phyloP scores from a whole-genome alignment of 2,888 invertebrate genomes.

The Latheticus oryzae region DNA sequence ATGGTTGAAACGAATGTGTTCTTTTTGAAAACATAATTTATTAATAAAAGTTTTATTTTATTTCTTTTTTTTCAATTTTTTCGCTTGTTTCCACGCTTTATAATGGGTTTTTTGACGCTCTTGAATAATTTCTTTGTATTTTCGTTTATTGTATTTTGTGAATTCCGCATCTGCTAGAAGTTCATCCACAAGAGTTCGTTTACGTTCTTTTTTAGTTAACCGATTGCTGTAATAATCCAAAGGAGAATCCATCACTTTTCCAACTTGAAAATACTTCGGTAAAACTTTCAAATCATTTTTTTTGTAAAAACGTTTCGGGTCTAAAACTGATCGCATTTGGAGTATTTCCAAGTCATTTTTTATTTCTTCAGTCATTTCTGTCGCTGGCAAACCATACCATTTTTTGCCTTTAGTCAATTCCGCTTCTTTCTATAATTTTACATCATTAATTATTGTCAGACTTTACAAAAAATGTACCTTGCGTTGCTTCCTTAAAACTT shows the following conservation, averaged over 20 bases:
- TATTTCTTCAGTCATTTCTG: conserved; percentile 89
- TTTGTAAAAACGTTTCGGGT: conserved; percentile 96
- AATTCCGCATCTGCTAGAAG: conserved; percentile 90
- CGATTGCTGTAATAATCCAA: conserved; percentile 89
- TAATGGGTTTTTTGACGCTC: conserved; percentile 77
- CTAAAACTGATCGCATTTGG: conserved; percentile 91
- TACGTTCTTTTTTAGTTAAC: conserved; percentile 86
- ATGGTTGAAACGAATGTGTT: conserved; percentile 1
- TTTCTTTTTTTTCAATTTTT: conserved; percentile 76
- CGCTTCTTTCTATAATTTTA: conserved; percentile 71
- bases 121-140: conserved; percentile 81
- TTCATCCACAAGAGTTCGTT: conserved; percentile 93
- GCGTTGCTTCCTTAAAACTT: conserved; percentile 69
- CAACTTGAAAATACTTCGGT: conserved; percentile 94
- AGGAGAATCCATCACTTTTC: conserved; percentile 85
- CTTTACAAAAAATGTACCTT: conserved; percentile 63
- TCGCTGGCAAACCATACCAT: conserved; percentile 92
- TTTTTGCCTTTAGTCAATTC: conserved; percentile 84
- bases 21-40: conserved; percentile 1
- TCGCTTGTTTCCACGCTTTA: conserved; percentile 75
- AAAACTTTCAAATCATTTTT: conserved; percentile 86
- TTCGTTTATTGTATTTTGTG: conserved; percentile 82
- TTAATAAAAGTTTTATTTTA: conserved; percentile 7
- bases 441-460: neutral
- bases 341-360: conserved; percentile 89